These are phyloP conservation scores for Microctonus aethiopoides DNA, from an alignment of 2,888 invertebrate genomes.

Conservation along the genomic window DNA sequence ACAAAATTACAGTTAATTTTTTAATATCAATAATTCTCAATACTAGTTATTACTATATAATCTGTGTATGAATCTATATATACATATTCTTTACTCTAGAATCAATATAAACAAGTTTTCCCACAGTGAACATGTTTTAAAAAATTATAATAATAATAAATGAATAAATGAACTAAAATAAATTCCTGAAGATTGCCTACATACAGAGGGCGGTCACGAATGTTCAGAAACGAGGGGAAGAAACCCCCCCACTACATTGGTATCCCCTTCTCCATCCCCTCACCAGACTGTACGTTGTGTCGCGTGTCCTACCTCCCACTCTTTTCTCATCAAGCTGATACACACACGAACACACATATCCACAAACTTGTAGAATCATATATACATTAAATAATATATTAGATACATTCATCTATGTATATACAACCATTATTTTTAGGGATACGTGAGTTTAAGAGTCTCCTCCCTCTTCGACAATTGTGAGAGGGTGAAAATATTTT, in stretches of 20 bases:
- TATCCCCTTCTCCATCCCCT: conserved; percentile 38
- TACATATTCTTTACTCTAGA: no score
- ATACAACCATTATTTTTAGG: conserved; percentile 16
- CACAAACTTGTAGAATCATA: conserved; percentile 34
- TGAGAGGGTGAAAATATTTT: conserved; percentile 33
- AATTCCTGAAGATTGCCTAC: neutral
- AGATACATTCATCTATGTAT: neutral
- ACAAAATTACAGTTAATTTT: no score
- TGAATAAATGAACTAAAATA: neutral
- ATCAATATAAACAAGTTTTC: no score
- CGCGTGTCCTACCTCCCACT: conserved; percentile 67
- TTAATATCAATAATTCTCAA: no score
- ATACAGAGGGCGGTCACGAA: conserved; percentile 25
- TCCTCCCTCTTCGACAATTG: conserved; percentile 16
- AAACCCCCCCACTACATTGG: conserved; percentile 36
- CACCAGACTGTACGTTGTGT: conserved; percentile 48
- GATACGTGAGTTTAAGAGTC: conserved; percentile 35
- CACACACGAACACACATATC: conserved; percentile 38
- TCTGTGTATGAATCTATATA: no score
- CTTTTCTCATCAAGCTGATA: conserved; percentile 42
- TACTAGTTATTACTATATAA: no score
- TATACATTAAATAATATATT: conserved; percentile 25
- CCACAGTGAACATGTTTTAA: no score
- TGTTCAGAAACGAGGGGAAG: conserved; percentile 12
- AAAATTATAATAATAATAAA: no score